Percentiles rank a stretch among this genome's conserved stretches.
Evolutionary conservation across 92 coral and sea anemone species (phyloP).

Genomic region (Phenganax subtilis): DNA sequence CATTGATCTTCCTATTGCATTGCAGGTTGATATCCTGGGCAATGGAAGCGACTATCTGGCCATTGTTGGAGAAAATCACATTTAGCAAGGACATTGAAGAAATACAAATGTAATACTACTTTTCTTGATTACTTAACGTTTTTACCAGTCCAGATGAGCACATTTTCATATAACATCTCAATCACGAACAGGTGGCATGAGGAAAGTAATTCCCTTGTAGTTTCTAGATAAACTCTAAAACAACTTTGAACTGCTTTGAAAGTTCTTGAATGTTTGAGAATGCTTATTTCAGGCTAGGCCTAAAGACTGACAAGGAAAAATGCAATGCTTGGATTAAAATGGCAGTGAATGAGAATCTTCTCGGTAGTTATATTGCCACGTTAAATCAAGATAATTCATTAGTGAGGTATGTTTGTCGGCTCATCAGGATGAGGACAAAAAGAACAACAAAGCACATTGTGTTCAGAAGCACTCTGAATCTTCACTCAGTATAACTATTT

Average conservation of each 20-base stretch:
- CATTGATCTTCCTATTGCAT: not conserved
- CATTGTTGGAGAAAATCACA: conserved; percentile 66
- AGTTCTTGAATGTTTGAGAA: not conserved
- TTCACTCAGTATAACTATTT: not conserved
- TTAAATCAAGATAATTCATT: conserved; percentile 70
- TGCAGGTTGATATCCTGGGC: conserved; percentile 82
- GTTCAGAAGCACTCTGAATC: too few species aligned
- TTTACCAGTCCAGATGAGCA: not conserved
- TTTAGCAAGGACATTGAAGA: conserved; percentile 76
- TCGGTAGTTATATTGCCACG: conserved; percentile 76
- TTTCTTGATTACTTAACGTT: not conserved
- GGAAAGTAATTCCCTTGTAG: not conserved
- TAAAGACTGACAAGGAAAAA: conserved; percentile 64
- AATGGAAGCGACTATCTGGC: conserved; percentile 80
- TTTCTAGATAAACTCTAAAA: not conserved
- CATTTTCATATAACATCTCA: not conserved
- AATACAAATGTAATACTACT: conserved; percentile 54
- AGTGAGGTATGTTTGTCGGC: conserved; percentile 48
- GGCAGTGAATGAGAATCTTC: conserved; percentile 70
- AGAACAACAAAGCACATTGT: too few species aligned
- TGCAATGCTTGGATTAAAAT: conserved; percentile 84
- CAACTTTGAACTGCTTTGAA: not conserved
- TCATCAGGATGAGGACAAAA: not conserved
- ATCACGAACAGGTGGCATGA: not conserved
- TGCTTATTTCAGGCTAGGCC: conserved; percentile 40